Conservation (phyloP, 2,113 vertebrate species). For the Sorex fumeus region DNA sequence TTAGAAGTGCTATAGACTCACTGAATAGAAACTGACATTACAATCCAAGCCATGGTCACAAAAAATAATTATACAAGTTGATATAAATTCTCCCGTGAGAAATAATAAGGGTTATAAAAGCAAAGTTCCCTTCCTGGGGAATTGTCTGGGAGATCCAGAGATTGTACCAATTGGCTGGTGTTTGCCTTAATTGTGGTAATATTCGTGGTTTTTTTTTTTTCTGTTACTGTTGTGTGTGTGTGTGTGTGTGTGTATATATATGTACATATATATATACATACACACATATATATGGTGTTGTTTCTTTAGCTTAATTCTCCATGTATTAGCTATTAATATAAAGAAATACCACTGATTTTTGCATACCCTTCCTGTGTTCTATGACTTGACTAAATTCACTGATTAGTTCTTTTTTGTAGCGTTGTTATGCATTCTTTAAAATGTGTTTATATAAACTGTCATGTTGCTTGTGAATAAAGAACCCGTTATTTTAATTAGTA, state of each 20-base stretch:
- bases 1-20: not conserved
- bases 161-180: not conserved
- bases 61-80: conserved; percentile 6
- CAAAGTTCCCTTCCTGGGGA: not conserved
- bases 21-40: not conserved
- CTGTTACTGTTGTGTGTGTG: not conserved
- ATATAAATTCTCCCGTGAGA: conserved; percentile 20
- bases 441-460: conserved; percentile 24
- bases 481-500: too few species aligned
- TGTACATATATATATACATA: too few species aligned
- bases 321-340: not conserved
- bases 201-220: conserved; percentile 20
- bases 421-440: not conserved
- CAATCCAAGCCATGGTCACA: not conserved
- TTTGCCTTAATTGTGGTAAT: conserved; percentile 26
- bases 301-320: conserved; percentile 24
- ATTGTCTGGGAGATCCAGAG: not conserved
- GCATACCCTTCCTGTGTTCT: not conserved
- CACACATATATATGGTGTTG: not conserved
- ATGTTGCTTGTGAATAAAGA: not conserved
- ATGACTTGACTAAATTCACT: conserved; percentile 26
- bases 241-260: too few species aligned
- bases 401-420: not conserved
- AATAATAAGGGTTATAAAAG: not conserved
- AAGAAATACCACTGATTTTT: conserved; percentile 36